phyloP scores from a whole-genome alignment of 2,797 vertebrate species.

The Premnoplex brunnescens region DNA sequence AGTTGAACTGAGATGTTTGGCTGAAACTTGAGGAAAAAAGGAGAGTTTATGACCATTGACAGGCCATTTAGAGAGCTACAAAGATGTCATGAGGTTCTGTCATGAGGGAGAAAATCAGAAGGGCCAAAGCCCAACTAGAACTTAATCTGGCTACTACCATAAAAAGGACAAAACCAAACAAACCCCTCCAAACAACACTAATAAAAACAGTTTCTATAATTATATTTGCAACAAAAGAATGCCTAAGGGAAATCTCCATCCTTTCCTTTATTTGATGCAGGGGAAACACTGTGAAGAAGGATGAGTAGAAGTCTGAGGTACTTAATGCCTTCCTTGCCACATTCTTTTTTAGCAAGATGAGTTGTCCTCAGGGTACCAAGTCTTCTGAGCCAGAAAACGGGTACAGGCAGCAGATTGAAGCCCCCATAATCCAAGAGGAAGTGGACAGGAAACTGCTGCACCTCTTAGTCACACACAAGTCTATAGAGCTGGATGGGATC shows the following conservation, averaged over 20 bases:
- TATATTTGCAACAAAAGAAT: background rate
- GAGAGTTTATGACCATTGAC: background rate
- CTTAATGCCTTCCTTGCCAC: background rate
- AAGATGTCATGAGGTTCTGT: background rate
- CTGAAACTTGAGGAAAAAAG: background rate
- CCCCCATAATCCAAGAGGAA: background rate
- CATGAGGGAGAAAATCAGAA: background rate
- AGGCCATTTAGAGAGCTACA: background rate
- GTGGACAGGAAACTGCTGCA: background rate
- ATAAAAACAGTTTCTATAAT: background rate
- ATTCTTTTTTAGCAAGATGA: background rate
- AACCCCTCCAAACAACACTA: background rate
- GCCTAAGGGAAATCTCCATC: background rate
- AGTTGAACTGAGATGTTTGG: background rate
- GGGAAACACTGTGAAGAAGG: background rate
- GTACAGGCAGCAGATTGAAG: background rate
- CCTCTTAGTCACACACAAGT: background rate
- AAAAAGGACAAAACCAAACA: background rate
- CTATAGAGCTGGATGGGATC: background rate
- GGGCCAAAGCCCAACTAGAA: background rate
- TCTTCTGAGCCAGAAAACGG: background rate
- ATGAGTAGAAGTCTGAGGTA: background rate
- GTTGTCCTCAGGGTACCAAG: background rate
- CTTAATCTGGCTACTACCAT: fast-evolving
- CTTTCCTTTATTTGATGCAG: background rate